Conservation (phyloP, 2,797 vertebrate genomes). For the Sorex maritimensis region DNA sequence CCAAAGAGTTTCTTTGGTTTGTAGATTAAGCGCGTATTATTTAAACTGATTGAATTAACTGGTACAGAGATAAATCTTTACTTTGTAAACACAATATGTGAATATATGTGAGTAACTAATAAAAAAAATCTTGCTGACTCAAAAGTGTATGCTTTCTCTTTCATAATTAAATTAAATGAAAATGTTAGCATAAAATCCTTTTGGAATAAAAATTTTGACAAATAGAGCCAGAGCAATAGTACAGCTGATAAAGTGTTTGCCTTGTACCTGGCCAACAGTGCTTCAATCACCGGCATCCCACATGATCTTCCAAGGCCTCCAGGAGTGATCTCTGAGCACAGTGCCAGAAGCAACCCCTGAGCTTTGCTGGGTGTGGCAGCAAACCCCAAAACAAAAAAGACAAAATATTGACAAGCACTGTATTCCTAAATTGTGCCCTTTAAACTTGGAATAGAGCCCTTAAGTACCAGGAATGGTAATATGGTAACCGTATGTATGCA, state of each 20-base stretch:
- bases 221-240: constrained; percentile 58
- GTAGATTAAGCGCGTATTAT: constrained; percentile 49
- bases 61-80: constrained; percentile 2
- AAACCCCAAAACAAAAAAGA: too few species aligned
- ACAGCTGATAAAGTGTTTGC: constrained; percentile 21
- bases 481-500: constrained; percentile 83
- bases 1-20: constrained; percentile 52
- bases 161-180: constrained; percentile 59
- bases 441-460: constrained; percentile 80
- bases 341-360: too few species aligned
- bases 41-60: constrained; percentile 47
- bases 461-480: constrained; percentile 84
- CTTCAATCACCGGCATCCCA: constrained; percentile 38
- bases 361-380: too few species aligned
- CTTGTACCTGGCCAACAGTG: constrained; percentile 58
- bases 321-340: constrained; percentile 60
- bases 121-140: constrained; percentile 31
- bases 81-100: constrained; percentile 34
- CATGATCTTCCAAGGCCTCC: constrained; percentile 80
- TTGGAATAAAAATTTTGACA: too few species aligned
- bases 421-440: constrained; percentile 83
- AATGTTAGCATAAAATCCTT: too few species aligned
- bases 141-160: constrained; percentile 66
- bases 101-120: constrained; percentile 62
- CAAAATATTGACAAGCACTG: constrained; percentile 50